Base-by-base conservation (phyloP, 2,888 invertebrate genomes). In the Bhutanitis thaidina region DNA sequence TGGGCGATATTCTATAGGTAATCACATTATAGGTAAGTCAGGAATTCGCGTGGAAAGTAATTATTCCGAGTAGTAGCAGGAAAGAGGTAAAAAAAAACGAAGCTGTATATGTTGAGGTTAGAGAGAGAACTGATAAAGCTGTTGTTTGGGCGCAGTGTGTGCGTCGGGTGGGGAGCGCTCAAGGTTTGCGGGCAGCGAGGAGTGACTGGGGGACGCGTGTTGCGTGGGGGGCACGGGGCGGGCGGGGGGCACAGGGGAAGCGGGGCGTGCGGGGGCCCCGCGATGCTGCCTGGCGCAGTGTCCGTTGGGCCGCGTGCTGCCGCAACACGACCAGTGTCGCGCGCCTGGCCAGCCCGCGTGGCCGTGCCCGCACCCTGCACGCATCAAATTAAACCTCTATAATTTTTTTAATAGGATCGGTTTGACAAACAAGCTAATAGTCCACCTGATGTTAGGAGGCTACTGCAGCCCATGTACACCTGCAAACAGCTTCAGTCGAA, bases 251-350 rank as follows among this genome's bases (percentile, higher is more conserved):
- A 1, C 32, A 9, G 32, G 32, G 32, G n/a, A 5, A 0, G n/a
- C 12, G 32, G 29, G 9, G 29, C 29, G 9, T 8, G 29, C 30
- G 30, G 30, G 30, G 30, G 0, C 1, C 30, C 10, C 0, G 9
- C 10, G 10, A 3, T 3, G 53, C 12, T 58, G 39, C 14, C 76
- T 69, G 69, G 90, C 76, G 76, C 93, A 93, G 61, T 92, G 91
- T 0, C 93, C 92, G 72, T 91, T 91, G 62, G 93, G 92, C 38
- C 90, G 71, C 52, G 92, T 87, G 78, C 84, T 90, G 54, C 93
- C 95, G 77, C 95, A 96, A 74, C 96, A 96, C 39, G 95, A 95
- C 95, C 96, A 96, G 83, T 96, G 95, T 8, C 93, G 90, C 54
- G 92, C 80, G 52, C 95, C 95, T 30, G 95, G 95, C 90, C 95